Evolutionary conservation across 2,888 invertebrate species (phyloP), one percentile per base, ranked within the genome.

Genomic region (Bibio marci): DNA sequence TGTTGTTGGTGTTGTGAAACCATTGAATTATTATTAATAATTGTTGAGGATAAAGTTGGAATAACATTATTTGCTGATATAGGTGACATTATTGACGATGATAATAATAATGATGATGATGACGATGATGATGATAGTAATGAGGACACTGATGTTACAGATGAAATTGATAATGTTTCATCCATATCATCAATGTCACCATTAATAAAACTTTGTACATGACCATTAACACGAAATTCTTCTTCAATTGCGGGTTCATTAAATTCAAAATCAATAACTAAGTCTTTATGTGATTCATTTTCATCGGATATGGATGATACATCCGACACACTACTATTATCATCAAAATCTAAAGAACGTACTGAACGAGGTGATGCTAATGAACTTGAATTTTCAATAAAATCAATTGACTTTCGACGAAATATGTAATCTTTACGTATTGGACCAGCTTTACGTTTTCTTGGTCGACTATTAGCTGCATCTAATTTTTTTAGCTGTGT

Each of bases 381-480:
- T 52, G 48, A 59, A 43, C 48, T 57, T 56, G 47, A 53, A 43
- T 45, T 37, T 44, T 50, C 38, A 47, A 44, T 5, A 1, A 47
- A 49, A 37, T 60, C 59, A 11, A 52, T 53, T 19, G 59, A 57
- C 12, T 56, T 52, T 12, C 63, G 56, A 7, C 59, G 52, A 37
- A 59, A 62, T 12, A 61, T 51, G 33, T 55, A 61, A 46, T 71
- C 70, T 44, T 64, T 64, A 5, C 73, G 69, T 44, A 76, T 59
- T 1, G 76, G 72, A 2, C 73, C 75, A 17, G 73, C 71, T 54
- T 71, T 71, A 36, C 74, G 58, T 51, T 70, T 71, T 22, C 63
- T 61, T 14, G 60, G 54, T 10, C 60, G 54, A 11, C 56, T 50
- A n/a, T n/a, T n/a, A n/a, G n/a, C n/a, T 8, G 8, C 8, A 28